A percentile compares a stretch with the other conserved stretches of the same genome.
Conservation (phyloP, 2,113 vertebrate species). For the Forbesichthys agassizii region DNA sequence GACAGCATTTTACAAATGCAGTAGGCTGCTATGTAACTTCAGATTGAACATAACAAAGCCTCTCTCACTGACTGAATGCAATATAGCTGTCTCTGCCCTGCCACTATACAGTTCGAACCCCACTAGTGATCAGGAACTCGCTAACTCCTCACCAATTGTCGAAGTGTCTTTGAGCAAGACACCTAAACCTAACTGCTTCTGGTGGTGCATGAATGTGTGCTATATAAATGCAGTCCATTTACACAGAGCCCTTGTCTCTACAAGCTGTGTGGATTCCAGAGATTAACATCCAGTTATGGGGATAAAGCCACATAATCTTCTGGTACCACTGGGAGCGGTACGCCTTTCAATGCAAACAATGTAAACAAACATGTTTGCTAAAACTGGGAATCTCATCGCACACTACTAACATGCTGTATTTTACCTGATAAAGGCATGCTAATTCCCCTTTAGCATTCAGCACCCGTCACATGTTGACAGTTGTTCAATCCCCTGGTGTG, state of each 20-base stretch:
- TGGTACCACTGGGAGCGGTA: conserved; percentile 37
- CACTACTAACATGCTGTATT: conserved; percentile 13
- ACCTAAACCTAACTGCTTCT: too few species aligned
- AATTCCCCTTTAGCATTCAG: conserved; percentile 2
- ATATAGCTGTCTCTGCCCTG: conserved; percentile 14
- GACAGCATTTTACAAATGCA: too few species aligned
- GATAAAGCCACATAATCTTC: conserved; percentile 60
- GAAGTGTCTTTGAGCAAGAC: too few species aligned
- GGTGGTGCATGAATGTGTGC: too few species aligned
- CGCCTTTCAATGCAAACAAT: conserved; percentile 1
- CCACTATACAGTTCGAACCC: too few species aligned
- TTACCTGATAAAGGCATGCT: too few species aligned
- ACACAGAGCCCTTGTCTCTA: conserved; percentile 5
- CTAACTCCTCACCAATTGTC: too few species aligned
- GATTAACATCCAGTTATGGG: conserved; percentile 63
- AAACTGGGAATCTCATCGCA: background rate
- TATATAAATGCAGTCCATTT: too few species aligned
- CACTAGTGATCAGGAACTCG: too few species aligned
- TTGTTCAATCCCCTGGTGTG: too few species aligned
- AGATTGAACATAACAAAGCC: too few species aligned
- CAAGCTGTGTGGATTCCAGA: conserved; percentile 57
- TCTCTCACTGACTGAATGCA: background rate
- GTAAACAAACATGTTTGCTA: too few species aligned
- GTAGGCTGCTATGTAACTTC: background rate
- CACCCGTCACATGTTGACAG: conserved; percentile 10